phyloP scores from a whole-genome alignment of 2,888 invertebrate species.

The Pediacus dermestoides region DNA sequence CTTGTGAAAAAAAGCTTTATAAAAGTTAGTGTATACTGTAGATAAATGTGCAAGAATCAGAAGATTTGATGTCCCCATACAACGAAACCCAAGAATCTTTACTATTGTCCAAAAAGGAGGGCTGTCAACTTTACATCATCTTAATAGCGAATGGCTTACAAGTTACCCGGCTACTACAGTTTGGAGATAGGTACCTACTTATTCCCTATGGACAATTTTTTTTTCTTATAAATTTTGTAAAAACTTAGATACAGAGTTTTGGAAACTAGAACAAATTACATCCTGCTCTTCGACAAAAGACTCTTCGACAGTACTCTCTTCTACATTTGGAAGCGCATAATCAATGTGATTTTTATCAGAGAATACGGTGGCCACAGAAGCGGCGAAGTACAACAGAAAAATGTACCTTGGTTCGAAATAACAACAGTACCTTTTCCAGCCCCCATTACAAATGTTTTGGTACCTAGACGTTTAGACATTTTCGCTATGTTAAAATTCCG shows the following conservation, averaged over 20 bases:
- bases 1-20: too few species aligned
- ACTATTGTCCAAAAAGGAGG: constrained; percentile 57
- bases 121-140: constrained; percentile 70
- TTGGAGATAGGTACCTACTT: constrained; percentile 61
- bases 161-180: constrained; percentile 62
- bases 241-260: constrained; percentile 61
- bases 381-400: constrained; percentile 31
- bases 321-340: constrained; percentile 73
- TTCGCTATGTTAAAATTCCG: constrained; percentile 65
- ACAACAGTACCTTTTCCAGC: constrained; percentile 73
- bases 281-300: constrained; percentile 67
- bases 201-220: background rate
- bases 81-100: constrained; percentile 58
- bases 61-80: constrained; percentile 63
- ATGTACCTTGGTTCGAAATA: constrained; percentile 64
- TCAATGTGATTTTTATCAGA: constrained; percentile 70
- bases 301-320: constrained; percentile 63
- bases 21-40: too few species aligned
- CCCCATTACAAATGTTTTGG: constrained; percentile 54
- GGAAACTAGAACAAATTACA: constrained; percentile 67
- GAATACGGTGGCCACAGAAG: constrained; percentile 47
- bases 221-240: background rate
- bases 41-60: constrained; percentile 59
- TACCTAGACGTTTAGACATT: constrained; percentile 61
- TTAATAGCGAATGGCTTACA: constrained; percentile 70